phyloP scores from a whole-genome alignment of 2,797 vertebrate genomes.

The Molossus molossus region DNA sequence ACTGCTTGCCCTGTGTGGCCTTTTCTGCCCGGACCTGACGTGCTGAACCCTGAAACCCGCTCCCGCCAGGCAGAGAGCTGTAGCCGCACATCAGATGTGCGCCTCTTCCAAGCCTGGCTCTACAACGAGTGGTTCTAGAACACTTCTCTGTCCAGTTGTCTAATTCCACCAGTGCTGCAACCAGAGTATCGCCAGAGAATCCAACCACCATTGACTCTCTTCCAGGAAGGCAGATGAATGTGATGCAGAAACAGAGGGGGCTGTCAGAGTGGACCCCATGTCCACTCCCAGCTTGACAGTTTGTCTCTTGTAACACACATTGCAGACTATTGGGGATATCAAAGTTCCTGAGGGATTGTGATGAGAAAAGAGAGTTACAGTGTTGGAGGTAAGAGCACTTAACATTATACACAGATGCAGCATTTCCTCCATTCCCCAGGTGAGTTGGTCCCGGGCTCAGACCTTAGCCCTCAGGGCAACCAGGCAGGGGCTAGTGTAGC shows the following conservation, averaged over 20 bases:
- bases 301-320: neutral
- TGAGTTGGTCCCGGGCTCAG: neutral
- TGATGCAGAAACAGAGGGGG: neutral
- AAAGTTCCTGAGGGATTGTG: neutral
- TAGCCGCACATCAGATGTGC: too few relatives aligned
- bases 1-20: neutral
- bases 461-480: neutral
- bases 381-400: neutral
- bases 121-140: neutral
- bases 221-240: neutral
- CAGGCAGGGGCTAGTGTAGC: neutral
- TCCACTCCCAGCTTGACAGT: neutral
- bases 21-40: neutral
- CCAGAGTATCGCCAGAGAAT: neutral
- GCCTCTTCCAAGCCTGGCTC: neutral
- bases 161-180: neutral
- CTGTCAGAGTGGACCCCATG: fast-evolving
- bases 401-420: neutral
- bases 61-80: neutral
- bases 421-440: neutral
- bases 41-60: neutral
- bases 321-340: neutral
- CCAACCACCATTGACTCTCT: neutral
- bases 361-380: neutral
- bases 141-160: neutral